Base-by-base conservation (phyloP, 2,888 invertebrate genomes). In the Thysanoteuthis rhombus region DNA sequence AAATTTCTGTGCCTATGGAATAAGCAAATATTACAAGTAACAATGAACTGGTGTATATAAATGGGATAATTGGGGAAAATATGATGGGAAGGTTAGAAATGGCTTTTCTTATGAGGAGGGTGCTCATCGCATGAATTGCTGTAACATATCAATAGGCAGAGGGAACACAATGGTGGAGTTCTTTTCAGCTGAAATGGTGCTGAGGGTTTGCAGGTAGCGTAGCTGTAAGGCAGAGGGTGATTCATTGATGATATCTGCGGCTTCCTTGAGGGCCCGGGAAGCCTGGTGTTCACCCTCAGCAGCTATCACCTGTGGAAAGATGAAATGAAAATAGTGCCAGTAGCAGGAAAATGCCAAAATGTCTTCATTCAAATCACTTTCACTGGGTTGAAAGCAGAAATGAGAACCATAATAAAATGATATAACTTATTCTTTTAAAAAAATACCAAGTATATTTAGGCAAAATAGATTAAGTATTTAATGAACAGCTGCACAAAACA, bases 251-350 rank as follows among this genome's bases (percentile, higher is more conserved):
- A 99, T 98, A 96, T 99, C 98, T 3, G 98, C 98, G 19, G 99
- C 99, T 97, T 99, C 98, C 97, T 98, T 98, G 92, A 99, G 97
- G 10, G 98, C 98, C 95, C 98, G 98, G 0, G 98, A 98, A 2
- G 99, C 98, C 91, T 96, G 96, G 94, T 96, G 96, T 94, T 97
- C 97, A 28, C 97, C 97, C 93, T 97, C 97, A 22, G 96, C 97
- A 19, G 96, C 96, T 58, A 97, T 96, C 36, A 97, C 96, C 97
- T 99, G 94, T 32, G 8, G 8, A 75, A 75, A n/a, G 75, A 75
- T 19, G 10, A 75, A 16, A 58, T 12, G 32, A 32, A 32, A 32
- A 12, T 47, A 4, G 22, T 47, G 47, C 4, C 16, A 22, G 16
- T 47, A 19, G 22, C 22, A 47, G 22, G 16, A 22, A 47, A 22